phyloP scores from a whole-genome alignment of 1,140 invertebrate species.

The Drosophila lini region DNA sequence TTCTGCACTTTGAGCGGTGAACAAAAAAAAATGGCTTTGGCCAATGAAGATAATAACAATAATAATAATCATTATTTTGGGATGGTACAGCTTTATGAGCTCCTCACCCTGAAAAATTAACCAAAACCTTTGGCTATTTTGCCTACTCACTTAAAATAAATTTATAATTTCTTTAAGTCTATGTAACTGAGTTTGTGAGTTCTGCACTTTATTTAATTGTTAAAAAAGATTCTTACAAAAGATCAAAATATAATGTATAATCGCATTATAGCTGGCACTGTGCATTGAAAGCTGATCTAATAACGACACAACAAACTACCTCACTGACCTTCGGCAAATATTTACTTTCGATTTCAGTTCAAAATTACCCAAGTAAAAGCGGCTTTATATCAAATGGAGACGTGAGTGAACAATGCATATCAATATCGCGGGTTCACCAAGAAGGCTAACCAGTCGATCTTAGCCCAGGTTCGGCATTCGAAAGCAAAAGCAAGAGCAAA shows the following conservation, averaged over 20 bases:
- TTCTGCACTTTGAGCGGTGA: slow-evolving; percentile 13
- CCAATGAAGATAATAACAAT: background rate
- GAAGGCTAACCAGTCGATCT: slow-evolving; percentile 47
- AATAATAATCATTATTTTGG: slow-evolving; percentile 10
- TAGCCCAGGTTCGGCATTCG: slow-evolving; percentile 45
- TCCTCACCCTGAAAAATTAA: background rate
- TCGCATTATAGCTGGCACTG: slow-evolving; percentile 13
- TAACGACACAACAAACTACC: slow-evolving; percentile 53
- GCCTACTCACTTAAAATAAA: too few relatives aligned
- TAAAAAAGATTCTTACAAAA: background rate
- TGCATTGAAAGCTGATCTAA: slow-evolving; percentile 76
- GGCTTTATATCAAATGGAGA: slow-evolving; percentile 33
- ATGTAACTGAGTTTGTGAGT: background rate
- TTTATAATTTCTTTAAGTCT: background rate
- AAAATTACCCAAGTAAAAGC: slow-evolving; percentile 52
- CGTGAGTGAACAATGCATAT: slow-evolving; percentile 57
- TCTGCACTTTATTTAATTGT: slow-evolving; percentile 17
- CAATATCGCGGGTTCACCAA: slow-evolving; percentile 70
- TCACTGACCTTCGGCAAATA: slow-evolving; percentile 68
- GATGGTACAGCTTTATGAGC: background rate
- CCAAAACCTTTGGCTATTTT: background rate
- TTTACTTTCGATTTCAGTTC: slow-evolving; percentile 74
- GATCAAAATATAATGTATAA: slow-evolving; percentile 30
- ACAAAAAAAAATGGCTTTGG: background rate
- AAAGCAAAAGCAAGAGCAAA: slow-evolving; percentile 61